Conservation (phyloP, 37 sponge, comb jelly and placozoan genomes). For the Eunapius fragilis region DNA sequence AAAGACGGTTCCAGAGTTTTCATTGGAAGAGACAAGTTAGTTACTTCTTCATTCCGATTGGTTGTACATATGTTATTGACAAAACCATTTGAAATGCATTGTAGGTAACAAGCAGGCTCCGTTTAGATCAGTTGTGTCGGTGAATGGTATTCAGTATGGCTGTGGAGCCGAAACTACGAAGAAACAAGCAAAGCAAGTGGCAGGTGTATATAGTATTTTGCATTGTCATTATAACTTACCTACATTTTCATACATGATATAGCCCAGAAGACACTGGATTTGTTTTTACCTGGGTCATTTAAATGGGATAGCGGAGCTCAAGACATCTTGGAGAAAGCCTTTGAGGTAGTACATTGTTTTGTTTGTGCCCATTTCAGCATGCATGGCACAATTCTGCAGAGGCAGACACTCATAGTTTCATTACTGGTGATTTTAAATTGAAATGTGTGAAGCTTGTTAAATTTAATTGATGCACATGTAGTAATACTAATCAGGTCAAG, state of each 20-base stretch:
- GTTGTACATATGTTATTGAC: not conserved
- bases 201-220: constrained; percentile 22
- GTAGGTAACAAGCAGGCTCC: constrained; percentile 6
- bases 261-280: constrained; percentile 32
- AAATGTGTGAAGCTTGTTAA: no score
- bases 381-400: no score
- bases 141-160: constrained; percentile 38
- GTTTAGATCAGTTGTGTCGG: constrained; percentile 19
- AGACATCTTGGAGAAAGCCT: not conserved
- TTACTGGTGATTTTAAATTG: no score
- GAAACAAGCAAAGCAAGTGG: constrained; percentile 51
- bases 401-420: no score
- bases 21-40: constrained; percentile 1
- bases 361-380: not conserved
- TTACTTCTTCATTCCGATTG: not conserved
- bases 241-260: not conserved
- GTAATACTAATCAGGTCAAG: no score
- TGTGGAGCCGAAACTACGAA: constrained; percentile 37
- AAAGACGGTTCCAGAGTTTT: constrained; percentile 10
- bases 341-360: constrained; percentile 1
- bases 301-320: no score
- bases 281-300: constrained; percentile 37
- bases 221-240: not conserved
- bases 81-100: no score
- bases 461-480: no score